Base-by-base conservation (phyloP, 2,797 vertebrate genomes). In the Neosalanx taihuensis region DNA sequence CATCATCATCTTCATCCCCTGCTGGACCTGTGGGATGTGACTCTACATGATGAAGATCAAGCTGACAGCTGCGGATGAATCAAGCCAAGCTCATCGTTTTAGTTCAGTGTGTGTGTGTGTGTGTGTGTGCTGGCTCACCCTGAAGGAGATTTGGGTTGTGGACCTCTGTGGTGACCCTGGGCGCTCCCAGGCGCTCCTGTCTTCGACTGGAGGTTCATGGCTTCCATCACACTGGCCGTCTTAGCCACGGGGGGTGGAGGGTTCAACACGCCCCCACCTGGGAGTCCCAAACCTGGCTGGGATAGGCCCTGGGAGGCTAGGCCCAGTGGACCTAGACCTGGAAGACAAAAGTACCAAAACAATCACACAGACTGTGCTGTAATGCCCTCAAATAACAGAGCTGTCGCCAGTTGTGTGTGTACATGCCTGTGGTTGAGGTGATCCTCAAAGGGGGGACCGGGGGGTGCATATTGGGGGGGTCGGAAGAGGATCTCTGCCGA, bases 381-480 rank as follows among this genome's bases (percentile, higher is more conserved):
- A n/a, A 56, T n/a, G 6, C 17, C 51, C 18, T 56, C 4, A n/a
- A 17, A n/a, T 17, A 56, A 56, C 51, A 17, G 15, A 17, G 18
- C 6, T 17, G 15, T 51, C 49, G 15, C 51, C 41, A 46, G 10
- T 46, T 46, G 41, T 46, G 41, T 41, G 37, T 20, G 49, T 84
- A 91, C 91, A 86, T 94, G 98, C 97, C 95, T 92, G 86, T 90
- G 2, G 95, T 94, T 79, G 97, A 99, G 75, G 95, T 96, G 89
- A 97, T 93, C 72, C 98, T 95, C 79, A 93, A 70, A 0, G 92
- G 93, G 4, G 93, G 93, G 66, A 95, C 92, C 70, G 97, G 97
- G 37, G 97, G 95, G 85, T 98, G 98, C 93, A 96, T 95, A 93
- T 97, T 95, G 87, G 97, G 98, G 78, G 97, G 97, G 92, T 99